Percentiles rank a stretch among this genome's conserved stretches.
phyloP scores from a whole-genome alignment of 2,113 vertebrate species.

The Ptychochromis oligacanthus region DNA sequence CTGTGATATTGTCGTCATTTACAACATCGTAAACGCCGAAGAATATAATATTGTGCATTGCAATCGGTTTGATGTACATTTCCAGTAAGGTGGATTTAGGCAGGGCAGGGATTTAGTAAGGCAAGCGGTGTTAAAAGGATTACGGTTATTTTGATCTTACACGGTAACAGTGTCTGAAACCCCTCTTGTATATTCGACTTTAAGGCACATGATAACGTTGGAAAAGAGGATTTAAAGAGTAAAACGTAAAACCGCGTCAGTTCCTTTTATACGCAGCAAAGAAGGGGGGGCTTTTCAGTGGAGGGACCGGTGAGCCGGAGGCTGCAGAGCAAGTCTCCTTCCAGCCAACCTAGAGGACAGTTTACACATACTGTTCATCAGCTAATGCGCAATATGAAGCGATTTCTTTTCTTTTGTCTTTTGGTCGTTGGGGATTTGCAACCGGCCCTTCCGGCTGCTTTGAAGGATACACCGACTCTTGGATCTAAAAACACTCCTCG shows the following conservation, averaged over 20 bases:
- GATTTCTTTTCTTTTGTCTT: neutral
- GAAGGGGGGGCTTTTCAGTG: too few relatives aligned
- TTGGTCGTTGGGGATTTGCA: slow-evolving; percentile 1
- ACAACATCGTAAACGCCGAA: too few relatives aligned
- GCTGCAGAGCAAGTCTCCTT: too few relatives aligned
- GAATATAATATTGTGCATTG: too few relatives aligned
- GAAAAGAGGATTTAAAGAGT: too few relatives aligned
- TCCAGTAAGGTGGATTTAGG: neutral
- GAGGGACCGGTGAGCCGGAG: too few relatives aligned
- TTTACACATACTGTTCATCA: neutral
- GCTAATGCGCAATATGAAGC: slow-evolving; percentile 32
- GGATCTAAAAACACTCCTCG: slow-evolving; percentile 59
- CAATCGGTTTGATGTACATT: too few relatives aligned
- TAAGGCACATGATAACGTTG: too few relatives aligned
- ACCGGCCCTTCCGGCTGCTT: neutral
- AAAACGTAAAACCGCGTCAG: too few relatives aligned
- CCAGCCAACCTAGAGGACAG: neutral
- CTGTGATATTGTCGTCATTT: too few relatives aligned
- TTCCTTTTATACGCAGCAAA: too few relatives aligned
- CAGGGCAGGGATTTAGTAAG: neutral
- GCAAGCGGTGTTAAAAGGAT: neutral
- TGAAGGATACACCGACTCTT: slow-evolving; percentile 38
- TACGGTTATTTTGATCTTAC: neutral
- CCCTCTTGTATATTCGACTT: too few relatives aligned
- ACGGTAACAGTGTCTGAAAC: neutral